Evolutionary conservation across 2,113 vertebrate genomes (phyloP), one percentile per base, ranked within the genome.

Genomic region (Grammomys surdaster): DNA sequence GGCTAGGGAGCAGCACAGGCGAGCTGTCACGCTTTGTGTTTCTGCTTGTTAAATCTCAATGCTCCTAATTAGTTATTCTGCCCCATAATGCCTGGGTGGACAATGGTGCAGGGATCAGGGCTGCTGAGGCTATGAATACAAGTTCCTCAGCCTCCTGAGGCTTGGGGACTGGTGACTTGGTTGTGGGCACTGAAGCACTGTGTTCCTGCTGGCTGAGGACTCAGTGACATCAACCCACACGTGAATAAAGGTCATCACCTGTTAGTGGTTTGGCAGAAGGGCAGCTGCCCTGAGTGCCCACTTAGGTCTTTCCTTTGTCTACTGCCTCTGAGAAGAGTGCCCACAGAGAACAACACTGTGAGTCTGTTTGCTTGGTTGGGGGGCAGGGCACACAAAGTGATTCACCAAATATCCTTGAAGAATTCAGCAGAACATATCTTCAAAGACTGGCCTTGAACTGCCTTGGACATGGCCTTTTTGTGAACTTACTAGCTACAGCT

Each of bases 11-110:
- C 96, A 98, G 98, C 98, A 98, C 80, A 98, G 98, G 95, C 95
- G 96, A 98, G 98, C 98, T 99, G 99, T 99, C 99, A 99, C 69
- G 96, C 98, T 99, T 98, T 97, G 98, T 99, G 98, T 98, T 99
- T 98, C 98, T 99, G 98, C 98, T 98, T 98, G 96, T 98, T 99
- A 99, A 99, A 98, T 99, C 97, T 96, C 92, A 99, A 99, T 98
- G 98, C 97, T 98, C 98, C 98, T 98, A 98, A 99, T 99, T 99
- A 99, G 98, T 99, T 98, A 97, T 97, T 96, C 97, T 46, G 14
- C 80, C 95, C 80, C 65, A 97, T 96, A 97, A 98, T 51, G 97
- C 93, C 87, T 88, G 82, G 67, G 70, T 93, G 7, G 92, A 98
- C 94, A 98, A 98, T 96, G 92, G 65, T 0, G 46, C 6, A 7